Evolutionary conservation across 2,113 vertebrate species (phyloP), one percentile per base, ranked within the genome.

Genomic region (Cavia porcellus): DNA sequence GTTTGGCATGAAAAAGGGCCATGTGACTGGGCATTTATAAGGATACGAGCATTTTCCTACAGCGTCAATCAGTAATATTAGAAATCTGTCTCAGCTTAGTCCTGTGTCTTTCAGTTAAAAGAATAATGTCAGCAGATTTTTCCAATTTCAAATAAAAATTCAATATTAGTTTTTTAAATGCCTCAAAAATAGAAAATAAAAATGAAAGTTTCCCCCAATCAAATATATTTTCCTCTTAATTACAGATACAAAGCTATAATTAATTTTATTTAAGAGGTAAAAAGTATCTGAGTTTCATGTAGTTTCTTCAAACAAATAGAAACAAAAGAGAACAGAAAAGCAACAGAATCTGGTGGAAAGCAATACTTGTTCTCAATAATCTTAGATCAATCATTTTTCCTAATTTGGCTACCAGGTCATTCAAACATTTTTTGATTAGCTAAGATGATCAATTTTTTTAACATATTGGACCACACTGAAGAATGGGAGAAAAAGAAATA

Each of bases 1-100:
- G 92, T 96, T 97, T 89, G 87, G 55, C 91, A 90, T 91, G 88
- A 96, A 90, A 96, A 96, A 86, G 61, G 61, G 55, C 88, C 84
- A 83, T 4, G 28, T 50, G 86, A 95, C 84, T 93, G 94, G 92
- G 52, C 83, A 94, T 95, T 97, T 96, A 92, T 89, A 97, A 96
- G 77, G 68, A 55, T 68, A 96, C 4, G 74, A 92, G 66, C 74
- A 52, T 94, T 97, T 97, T 96, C 84, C 92, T 87, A 75, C 28
- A 91, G 66, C 94, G 80, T 57, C 87, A 93, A 89, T 96, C 92
- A 94, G n/a, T 94, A 45, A 97, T 94, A 90, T 92, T 89, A 92
- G 68, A 89, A 96, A 82, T 88, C 61, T 80, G 50, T 22, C 32
- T 28, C 30, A 62, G 89, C 22, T 94, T 91, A n/a, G 17, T 81